A percentile compares a stretch with the other conserved stretches of the same genome.
Evolutionary conservation across 2,888 invertebrate genomes (phyloP).

Genomic region (Nomada fucata): DNA sequence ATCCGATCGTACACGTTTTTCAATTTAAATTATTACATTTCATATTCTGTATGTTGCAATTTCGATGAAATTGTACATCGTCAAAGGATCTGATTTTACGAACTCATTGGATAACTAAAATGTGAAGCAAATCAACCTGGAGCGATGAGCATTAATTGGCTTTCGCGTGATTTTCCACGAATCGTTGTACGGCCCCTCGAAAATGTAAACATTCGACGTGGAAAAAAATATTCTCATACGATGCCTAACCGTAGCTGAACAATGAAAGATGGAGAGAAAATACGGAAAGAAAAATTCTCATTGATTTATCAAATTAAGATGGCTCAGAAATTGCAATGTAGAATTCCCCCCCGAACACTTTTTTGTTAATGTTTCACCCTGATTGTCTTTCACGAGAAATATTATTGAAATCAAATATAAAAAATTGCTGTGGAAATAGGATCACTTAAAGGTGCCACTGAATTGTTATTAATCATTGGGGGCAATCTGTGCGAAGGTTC

Average conservation of each 20-base stretch:
- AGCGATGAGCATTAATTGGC: slow-evolving; percentile 35
- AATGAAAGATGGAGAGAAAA: background rate
- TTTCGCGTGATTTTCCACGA: slow-evolving; percentile 18
- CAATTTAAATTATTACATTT: slow-evolving; percentile 32
- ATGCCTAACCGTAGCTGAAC: too few species aligned
- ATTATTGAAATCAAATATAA: too few species aligned
- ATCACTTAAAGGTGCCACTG: background rate
- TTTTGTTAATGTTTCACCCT: background rate
- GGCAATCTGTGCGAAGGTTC: background rate
- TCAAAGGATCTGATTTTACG: slow-evolving; percentile 12
- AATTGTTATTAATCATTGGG: background rate
- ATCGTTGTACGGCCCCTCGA: background rate
- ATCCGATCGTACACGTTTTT: background rate
- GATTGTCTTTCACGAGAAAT: too few species aligned
- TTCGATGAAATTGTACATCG: slow-evolving; percentile 11
- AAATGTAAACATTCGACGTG: too few species aligned
- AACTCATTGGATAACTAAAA: background rate
- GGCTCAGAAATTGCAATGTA: background rate
- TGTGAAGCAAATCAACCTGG: background rate
- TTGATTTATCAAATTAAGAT: background rate
- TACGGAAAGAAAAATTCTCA: background rate
- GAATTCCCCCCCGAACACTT: too few species aligned
- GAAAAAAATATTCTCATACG: too few species aligned
- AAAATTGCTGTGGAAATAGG: too few species aligned
- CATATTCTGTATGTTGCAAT: slow-evolving; percentile 3